Conservation (phyloP, 2,797 vertebrate genomes). For the Chelonia mydas region DNA sequence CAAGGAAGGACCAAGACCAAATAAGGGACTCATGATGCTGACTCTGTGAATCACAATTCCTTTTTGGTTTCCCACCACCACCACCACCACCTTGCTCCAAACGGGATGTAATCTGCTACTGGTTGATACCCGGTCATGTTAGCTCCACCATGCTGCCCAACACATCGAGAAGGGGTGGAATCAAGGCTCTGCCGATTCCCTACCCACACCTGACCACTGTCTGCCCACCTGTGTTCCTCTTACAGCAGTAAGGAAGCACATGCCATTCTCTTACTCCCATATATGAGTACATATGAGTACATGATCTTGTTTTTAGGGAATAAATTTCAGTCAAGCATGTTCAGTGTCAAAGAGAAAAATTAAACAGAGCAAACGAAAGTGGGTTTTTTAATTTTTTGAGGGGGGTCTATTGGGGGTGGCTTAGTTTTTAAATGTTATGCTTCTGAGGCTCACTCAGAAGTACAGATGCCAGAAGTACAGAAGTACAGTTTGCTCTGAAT, state of each 20-base stretch:
- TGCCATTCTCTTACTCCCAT: neutral
- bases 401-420: neutral
- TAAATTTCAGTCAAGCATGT: neutral
- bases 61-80: constrained; percentile 36
- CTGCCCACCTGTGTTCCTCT: neutral
- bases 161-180: neutral
- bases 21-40: constrained; percentile 13
- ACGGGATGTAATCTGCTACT: constrained; percentile 31
- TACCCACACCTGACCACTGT: neutral
- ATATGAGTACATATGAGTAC: neutral
- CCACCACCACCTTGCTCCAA: constrained; percentile 2
- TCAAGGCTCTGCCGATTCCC: neutral
- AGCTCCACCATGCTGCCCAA: neutral
- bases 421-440: neutral
- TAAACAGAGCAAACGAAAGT: neutral
- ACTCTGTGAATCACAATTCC: neutral
- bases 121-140: neutral
- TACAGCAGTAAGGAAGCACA: neutral
- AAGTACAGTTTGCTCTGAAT: neutral
- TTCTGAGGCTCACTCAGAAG: neutral
- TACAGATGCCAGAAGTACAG: neutral
- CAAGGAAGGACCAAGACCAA: constrained; percentile 2
- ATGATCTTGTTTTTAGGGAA: neutral
- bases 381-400: neutral
- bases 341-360: neutral